Percentiles rank a stretch among this genome's conserved stretches.
These are phyloP conservation scores for Portunus trituberculatus DNA, from an alignment of 1,140 invertebrate species.

Conservation along the genomic window DNA sequence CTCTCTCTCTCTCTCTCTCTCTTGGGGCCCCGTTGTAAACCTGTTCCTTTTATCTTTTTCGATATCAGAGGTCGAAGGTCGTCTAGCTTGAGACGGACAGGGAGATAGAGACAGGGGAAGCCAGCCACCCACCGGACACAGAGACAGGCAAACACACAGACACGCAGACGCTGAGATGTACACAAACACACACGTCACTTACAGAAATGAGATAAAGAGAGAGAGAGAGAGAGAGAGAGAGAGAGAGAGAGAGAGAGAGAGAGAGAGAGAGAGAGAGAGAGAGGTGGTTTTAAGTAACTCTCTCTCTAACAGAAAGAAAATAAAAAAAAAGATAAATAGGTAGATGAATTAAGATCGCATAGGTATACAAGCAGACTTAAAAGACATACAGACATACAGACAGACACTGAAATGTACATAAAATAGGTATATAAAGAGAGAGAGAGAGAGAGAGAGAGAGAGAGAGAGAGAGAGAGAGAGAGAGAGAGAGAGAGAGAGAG, in stretches of 20 bases:
- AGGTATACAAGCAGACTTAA: too few species aligned
- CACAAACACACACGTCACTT: not conserved
- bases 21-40: not conserved
- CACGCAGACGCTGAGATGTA: not conserved
- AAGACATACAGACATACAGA: too few species aligned
- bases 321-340: too few species aligned
- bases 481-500: not conserved
- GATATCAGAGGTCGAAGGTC: constrained; percentile 8
- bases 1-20: too few species aligned
- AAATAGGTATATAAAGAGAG: too few species aligned
- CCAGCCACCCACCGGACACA: not conserved
- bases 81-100: not conserved
- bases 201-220: not conserved
- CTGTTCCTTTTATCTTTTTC: not conserved
- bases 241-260: not conserved
- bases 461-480: constrained; percentile 3
- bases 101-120: not conserved
- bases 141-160: not conserved
- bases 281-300: too few species aligned
- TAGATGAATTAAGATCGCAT: too few species aligned
- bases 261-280: too few species aligned
- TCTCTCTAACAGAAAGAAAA: too few species aligned
- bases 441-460: constrained; percentile 16
- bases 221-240: too few species aligned
- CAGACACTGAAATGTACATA: too few species aligned